Evolutionary conservation across 2,113 vertebrate genomes (phyloP).

Genomic region (Stomatorhinus ivindoensis): DNA sequence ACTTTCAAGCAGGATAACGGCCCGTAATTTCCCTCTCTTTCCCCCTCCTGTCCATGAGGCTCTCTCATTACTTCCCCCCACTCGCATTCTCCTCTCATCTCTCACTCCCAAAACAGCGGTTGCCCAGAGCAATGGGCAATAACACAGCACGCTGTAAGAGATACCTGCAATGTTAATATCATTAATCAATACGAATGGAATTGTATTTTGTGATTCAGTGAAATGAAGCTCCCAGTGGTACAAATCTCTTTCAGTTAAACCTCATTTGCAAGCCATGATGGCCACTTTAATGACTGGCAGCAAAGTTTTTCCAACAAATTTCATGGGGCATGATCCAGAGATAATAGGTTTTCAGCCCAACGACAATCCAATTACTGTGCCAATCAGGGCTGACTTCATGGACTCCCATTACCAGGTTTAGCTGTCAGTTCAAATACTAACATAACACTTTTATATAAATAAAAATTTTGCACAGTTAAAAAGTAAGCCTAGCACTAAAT

Average conservation of each 20-base stretch:
- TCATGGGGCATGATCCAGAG: constrained; percentile 99
- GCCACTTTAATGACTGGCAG: constrained; percentile 98
- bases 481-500: constrained; percentile 35
- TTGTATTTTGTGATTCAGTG: constrained; percentile 74
- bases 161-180: constrained; percentile 98
- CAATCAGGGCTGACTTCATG: constrained; percentile 99
- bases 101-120: constrained; percentile 46
- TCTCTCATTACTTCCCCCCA: constrained; percentile 13
- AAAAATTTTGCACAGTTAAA: constrained; percentile 89
- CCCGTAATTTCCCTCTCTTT: constrained; percentile 28
- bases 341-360: constrained; percentile 99
- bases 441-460: constrained; percentile 99
- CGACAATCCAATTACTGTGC: constrained; percentile 99
- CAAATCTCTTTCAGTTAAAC: constrained; percentile 75
- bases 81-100: constrained; percentile 36
- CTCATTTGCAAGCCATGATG: constrained; percentile 99
- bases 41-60: constrained; percentile 20
- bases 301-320: constrained; percentile 99
- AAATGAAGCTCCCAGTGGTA: constrained; percentile 94
- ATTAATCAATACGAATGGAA: constrained; percentile 99
- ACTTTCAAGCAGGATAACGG: constrained; percentile 14
- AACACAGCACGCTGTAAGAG: constrained; percentile 63
- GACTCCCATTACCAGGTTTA: constrained; percentile 99
- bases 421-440: constrained; percentile 99
- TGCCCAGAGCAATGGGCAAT: constrained; percentile 63